Conservation (phyloP, 2,888 invertebrate genomes). For the Zygaena filipendulae region DNA sequence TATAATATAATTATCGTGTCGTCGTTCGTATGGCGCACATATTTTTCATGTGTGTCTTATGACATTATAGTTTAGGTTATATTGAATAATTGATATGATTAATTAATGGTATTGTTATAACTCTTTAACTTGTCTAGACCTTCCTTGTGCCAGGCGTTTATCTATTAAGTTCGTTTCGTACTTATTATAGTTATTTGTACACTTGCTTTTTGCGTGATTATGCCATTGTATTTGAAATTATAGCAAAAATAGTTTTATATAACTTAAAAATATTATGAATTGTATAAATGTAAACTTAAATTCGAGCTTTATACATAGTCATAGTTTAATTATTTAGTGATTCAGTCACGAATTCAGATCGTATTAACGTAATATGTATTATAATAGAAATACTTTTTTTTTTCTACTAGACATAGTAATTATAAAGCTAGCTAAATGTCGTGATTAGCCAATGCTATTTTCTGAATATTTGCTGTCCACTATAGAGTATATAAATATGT, state of each 20-base stretch:
- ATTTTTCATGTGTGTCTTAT: constrained; percentile 59
- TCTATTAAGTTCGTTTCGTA: constrained; percentile 58
- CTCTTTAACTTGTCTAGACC: constrained; percentile 58
- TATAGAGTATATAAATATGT: constrained; percentile 46
- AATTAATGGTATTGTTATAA: constrained; percentile 45
- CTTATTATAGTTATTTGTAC: constrained; percentile 48
- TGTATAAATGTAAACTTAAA: constrained; percentile 57
- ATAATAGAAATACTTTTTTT: no score
- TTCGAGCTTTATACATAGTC: constrained; percentile 18
- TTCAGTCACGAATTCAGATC: no score
- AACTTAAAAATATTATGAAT: constrained; percentile 35
- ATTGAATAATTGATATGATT: no score
- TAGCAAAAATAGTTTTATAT: constrained; percentile 51
- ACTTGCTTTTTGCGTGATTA: constrained; percentile 57
- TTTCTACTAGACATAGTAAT: constrained; percentile 51
- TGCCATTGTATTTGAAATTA: constrained; percentile 54
- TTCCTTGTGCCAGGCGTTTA: constrained; percentile 67
- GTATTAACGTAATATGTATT: no score
- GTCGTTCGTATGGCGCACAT: constrained; percentile 53
- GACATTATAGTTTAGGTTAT: constrained; percentile 31
- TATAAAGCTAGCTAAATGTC: constrained; percentile 63
- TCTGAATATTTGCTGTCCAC: constrained; percentile 60
- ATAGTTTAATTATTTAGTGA: no score
- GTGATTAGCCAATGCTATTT: constrained; percentile 66
- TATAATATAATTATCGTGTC: no score